A percentile compares a stretch with the other conserved stretches of the same genome.
Conservation (phyloP, 2,797 vertebrate species). For the Bovichtus diacanthus region DNA sequence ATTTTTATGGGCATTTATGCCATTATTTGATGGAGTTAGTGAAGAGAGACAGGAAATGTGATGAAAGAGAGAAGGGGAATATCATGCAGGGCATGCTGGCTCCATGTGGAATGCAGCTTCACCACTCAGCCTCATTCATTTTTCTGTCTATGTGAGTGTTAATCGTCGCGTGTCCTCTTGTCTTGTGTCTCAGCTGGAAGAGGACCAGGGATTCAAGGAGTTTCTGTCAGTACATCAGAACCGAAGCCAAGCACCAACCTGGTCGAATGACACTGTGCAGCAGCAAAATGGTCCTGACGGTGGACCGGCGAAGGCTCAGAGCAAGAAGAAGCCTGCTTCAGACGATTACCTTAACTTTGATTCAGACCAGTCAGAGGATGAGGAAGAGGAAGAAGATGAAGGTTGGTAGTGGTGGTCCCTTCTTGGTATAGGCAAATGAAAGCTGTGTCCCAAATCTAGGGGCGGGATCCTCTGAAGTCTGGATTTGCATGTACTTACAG, state of each 20-base stretch:
- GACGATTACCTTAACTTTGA: conserved; percentile 98
- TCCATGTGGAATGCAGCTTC: no score
- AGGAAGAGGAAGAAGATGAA: conserved; percentile 54
- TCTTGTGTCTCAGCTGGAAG: conserved; percentile 85
- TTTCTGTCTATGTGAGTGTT: background rate
- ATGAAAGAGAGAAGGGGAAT: no score
- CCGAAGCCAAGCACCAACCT: conserved; percentile 89
- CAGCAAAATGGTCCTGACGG: conserved; percentile 37
- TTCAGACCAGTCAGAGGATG: conserved; percentile 88
- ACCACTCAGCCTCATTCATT: no score
- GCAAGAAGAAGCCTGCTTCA: conserved; percentile 68
- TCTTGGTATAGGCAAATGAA: background rate
- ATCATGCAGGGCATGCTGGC: no score
- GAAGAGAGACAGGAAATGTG: no score
- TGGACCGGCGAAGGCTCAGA: conserved; percentile 49
- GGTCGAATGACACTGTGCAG: conserved; percentile 90
- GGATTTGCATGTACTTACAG: background rate
- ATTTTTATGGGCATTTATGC: no score
- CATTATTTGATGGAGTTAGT: no score
- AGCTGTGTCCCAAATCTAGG: background rate
- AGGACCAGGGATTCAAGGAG: conserved; percentile 91
- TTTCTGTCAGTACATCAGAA: conserved; percentile 94
- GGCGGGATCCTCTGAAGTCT: background rate
- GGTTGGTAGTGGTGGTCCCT: conserved; percentile 55
- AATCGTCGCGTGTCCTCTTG: background rate